Conservation (phyloP, 2,113 vertebrate genomes). For the Sinocyclocheilus maitianheensis region DNA sequence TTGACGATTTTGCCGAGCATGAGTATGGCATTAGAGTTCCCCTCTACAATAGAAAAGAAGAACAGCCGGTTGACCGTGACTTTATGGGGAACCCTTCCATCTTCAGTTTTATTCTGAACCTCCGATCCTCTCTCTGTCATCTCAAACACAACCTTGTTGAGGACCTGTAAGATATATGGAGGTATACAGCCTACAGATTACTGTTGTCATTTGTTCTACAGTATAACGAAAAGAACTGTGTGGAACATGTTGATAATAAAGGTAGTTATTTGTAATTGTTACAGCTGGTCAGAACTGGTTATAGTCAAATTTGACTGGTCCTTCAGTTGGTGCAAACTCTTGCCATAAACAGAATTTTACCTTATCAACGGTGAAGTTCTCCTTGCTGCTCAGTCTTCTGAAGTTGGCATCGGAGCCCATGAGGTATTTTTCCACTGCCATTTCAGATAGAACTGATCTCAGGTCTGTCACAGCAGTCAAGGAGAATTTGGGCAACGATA, state of each 20-base stretch:
- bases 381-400: conserved; percentile 75
- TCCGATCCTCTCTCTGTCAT: too few species aligned
- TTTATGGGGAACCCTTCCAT: too few species aligned
- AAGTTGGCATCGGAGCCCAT: conserved; percentile 81
- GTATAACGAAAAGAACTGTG: too few species aligned
- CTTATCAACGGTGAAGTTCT: conserved; percentile 79
- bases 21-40: too few species aligned
- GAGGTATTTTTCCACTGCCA: conserved; percentile 69
- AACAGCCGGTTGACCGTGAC: too few species aligned
- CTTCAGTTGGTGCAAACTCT: not conserved
- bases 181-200: too few species aligned
- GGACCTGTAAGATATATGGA: too few species aligned
- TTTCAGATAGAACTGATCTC: conserved; percentile 75
- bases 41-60: too few species aligned
- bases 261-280: not conserved
- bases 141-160: too few species aligned
- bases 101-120: too few species aligned
- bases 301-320: not conserved
- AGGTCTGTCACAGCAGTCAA: conserved; percentile 75
- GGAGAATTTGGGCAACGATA: conserved; percentile 83
- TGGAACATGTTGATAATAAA: not conserved
- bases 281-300: not conserved
- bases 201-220: too few species aligned
- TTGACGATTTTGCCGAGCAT: too few species aligned
- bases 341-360: conserved; percentile 65